Base-by-base conservation (phyloP, 2,797 vertebrate genomes). In the Microctenopoma lineatum region DNA sequence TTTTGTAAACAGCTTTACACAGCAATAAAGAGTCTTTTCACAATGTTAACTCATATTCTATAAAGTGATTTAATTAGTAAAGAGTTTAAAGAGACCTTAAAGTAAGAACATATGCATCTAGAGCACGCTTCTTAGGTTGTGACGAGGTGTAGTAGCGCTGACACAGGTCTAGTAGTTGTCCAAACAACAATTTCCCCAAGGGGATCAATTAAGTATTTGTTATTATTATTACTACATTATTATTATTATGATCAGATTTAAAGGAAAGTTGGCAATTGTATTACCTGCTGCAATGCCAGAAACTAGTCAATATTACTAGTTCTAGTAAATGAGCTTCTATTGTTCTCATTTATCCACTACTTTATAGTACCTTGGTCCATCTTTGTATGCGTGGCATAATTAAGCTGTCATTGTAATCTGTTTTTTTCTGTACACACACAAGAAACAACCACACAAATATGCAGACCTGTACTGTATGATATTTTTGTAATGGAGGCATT, bases 351-450 rank as follows among this genome's bases (percentile, higher is more conserved):
- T 71, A 67, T 5, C 10, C 16, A n/a, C 21, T 42, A 18, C 25
- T 55, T 67, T 32, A 29, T 38, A 15, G 11, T 14, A 51, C 34
- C 41, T 32, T 46, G 42, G 13, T 42, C 7, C 39, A 18, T 53
- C 6, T 36, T 53, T 13, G 9, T 32, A 59, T 41, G 34, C 26
- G 29, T 69, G 56, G 45, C 34, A n/a, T 51, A 59, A 70, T 51
- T 56, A 26, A 52, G 21, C 50, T 38, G 3, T 38, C 11, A 10
- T 11, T 38, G 36, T 38, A 38, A 38, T 38, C 36, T 38, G 36
- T 38, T 11, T 10, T 38, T 38, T 4, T 38, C 11, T 38, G 10
- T 32, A 32, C 29, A 32, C 29, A 32, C 29, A 32, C 29, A 32
- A 6, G 7, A 32, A 32, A 32, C 4, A 32, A 32, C 4, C 29